Conservation (phyloP, 2,888 invertebrate species). For the Acronicta leporina region DNA sequence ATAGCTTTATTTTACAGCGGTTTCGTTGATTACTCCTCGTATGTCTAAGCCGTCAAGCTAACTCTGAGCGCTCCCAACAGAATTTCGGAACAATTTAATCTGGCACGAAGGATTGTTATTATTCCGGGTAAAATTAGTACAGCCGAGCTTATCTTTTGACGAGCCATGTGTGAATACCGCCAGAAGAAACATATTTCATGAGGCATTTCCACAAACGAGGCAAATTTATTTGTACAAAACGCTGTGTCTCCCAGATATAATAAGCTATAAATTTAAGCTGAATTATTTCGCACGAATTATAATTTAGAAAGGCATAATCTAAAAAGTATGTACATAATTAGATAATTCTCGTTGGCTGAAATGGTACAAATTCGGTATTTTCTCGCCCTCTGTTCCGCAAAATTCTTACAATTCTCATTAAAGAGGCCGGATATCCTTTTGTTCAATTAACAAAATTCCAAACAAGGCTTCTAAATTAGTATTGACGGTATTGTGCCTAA, state of each 20-base stretch:
- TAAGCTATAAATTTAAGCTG: constrained; percentile 39
- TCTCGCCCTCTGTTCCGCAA: constrained; percentile 21
- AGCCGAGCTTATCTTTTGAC: constrained; percentile 50
- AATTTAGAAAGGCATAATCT: constrained; percentile 8
- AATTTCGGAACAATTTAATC: constrained; percentile 42
- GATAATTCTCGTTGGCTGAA: constrained; percentile 20
- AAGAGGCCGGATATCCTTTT: constrained; percentile 32
- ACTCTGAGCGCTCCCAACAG: constrained; percentile 14
- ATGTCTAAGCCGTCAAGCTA: constrained; percentile 17
- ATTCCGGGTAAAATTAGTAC: constrained; percentile 49
- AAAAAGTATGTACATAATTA: constrained; percentile 24
- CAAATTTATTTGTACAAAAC: constrained; percentile 42
- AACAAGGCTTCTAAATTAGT: constrained; percentile 32
- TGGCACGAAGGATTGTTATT: constrained; percentile 46
- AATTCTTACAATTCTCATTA: constrained; percentile 32
- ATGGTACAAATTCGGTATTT: constrained; percentile 20
- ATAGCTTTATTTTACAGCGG: constrained; percentile 27
- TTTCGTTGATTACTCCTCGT: constrained; percentile 26
- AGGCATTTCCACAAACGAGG: constrained; percentile 38
- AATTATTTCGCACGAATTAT: constrained; percentile 32
- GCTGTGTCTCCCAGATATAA: constrained; percentile 32
- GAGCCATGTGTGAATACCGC: constrained; percentile 52
- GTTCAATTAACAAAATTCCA: constrained; percentile 45
- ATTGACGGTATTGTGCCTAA: constrained; percentile 32
- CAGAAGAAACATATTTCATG: constrained; percentile 43